Evolutionary conservation across 2,888 invertebrate species (phyloP).

Genomic region (Campoplex capitator): DNA sequence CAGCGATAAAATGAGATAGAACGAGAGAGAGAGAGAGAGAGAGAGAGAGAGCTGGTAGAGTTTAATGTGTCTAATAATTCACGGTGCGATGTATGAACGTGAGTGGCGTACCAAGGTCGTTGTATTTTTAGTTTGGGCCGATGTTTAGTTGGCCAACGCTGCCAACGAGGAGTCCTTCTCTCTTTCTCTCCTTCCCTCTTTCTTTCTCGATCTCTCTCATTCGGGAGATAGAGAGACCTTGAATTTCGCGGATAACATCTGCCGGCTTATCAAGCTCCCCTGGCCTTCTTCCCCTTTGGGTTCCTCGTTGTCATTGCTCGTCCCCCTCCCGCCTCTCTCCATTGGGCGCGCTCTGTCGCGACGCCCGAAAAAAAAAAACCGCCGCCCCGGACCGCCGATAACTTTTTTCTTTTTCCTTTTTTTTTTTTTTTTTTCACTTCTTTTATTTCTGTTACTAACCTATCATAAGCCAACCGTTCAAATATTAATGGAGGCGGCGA

Average conservation of each 20-base stretch:
- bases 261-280: slow-evolving; percentile 81
- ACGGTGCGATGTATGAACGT: slow-evolving; percentile 78
- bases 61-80: slow-evolving; percentile 81
- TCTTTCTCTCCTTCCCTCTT: slow-evolving; percentile 46
- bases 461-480: slow-evolving; percentile 84
- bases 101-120: slow-evolving; percentile 83
- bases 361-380: slow-evolving; percentile 48
- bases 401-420: slow-evolving; percentile 64
- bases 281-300: slow-evolving; percentile 23
- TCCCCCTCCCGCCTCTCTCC: slow-evolving; percentile 44
- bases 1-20: slow-evolving; percentile 20
- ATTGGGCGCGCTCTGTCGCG: slow-evolving; percentile 24
- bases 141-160: slow-evolving; percentile 84
- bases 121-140: slow-evolving; percentile 83
- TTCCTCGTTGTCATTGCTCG: slow-evolving; percentile 47
- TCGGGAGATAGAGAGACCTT: slow-evolving; percentile 83
- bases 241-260: slow-evolving; percentile 85
- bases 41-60: slow-evolving; percentile 64
- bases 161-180: slow-evolving; percentile 42
- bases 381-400: slow-evolving; percentile 74
- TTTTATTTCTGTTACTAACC: slow-evolving; percentile 81
- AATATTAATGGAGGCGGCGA: slow-evolving; percentile 79
- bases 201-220: slow-evolving; percentile 27
- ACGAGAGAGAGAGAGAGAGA: slow-evolving; percentile 4
- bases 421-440: slow-evolving; percentile 9